Percentiles rank a stretch among this genome's conserved stretches.
phyloP scores from a whole-genome alignment of 2,797 vertebrate species.

The Aldrovandia affinis region DNA sequence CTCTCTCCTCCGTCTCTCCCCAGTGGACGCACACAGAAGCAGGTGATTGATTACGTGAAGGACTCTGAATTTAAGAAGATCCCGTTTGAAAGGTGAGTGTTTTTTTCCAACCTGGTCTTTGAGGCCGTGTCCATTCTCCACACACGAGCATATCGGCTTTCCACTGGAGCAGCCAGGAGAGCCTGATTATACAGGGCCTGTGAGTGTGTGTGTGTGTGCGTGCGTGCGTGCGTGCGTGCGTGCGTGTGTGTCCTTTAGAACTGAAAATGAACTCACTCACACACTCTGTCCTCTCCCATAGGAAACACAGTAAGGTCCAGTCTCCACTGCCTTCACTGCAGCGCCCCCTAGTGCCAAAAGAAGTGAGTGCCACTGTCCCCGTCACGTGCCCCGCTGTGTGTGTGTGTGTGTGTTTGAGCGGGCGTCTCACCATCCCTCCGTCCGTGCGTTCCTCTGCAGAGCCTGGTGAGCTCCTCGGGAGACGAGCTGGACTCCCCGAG shows the following conservation, averaged over 20 bases:
- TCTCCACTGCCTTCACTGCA: conserved; percentile 81
- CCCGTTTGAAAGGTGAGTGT: conserved; percentile 91
- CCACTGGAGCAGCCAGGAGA: not conserved
- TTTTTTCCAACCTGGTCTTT: not conserved
- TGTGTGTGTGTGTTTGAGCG: too few species aligned
- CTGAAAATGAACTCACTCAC: conserved; percentile 29
- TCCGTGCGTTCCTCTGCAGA: conserved; percentile 66
- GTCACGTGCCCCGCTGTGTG: too few species aligned
- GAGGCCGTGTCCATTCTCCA: not conserved
- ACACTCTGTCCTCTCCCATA: conserved; percentile 60
- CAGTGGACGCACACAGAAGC: conserved; percentile 97
- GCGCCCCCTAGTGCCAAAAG: conserved; percentile 88
- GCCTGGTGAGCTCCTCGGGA: conserved; percentile 64
- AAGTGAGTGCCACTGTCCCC: conserved; percentile 77
- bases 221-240: too few species aligned
- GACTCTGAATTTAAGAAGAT: conserved; percentile 97
- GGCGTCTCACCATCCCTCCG: conserved; percentile 18
- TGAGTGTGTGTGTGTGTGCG: not conserved
- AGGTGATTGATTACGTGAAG: conserved; percentile 95
- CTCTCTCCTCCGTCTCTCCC: not conserved
- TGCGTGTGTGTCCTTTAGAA: not conserved
- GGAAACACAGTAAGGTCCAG: conserved; percentile 96
- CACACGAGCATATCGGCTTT: not conserved
- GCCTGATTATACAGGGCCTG: not conserved
- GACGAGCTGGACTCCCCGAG: conserved; percentile 69